Base-by-base conservation (phyloP, 2,888 invertebrate genomes). In the Cephus rjabovi region DNA sequence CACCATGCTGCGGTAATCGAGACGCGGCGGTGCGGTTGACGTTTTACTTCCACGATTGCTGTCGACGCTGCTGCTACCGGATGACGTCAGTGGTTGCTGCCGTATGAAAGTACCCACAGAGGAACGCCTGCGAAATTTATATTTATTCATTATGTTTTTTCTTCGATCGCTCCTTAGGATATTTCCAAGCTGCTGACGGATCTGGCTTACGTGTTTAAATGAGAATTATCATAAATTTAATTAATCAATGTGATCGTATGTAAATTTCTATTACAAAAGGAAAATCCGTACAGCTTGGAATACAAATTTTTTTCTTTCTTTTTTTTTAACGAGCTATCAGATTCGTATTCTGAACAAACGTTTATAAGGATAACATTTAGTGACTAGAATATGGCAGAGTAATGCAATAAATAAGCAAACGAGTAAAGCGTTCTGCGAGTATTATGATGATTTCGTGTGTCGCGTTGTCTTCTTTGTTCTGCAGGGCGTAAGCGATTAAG, bases 1-100 rank as follows among this genome's bases (percentile, higher is more conserved):
- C 81, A 97, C 97, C 97, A 97, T 97, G 90, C 97, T 97, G 89
- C 97, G 95, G 92, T 97, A 97, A 92, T 97, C 97, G 83, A 97
- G 93, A 87, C 96, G 95, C 69, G 97, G 97, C 83, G 94, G 95
- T 80, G 93, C 93, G 69, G 94, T 93, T 79, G 93, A 92, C 78
- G 93, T 90, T 89, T 93, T 93, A 79, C 94, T 93, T 76, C 94
- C 93, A 80, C 93, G 93, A 90, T 94, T 94, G 79, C 92, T 91
- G 88, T 95, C 95, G 81, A 95, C 94, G 82, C 95, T 95, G 88
- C 92, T 92, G 82, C 91, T 92, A 73, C 91, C 91, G 2, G 91
- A 91, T 9, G 91, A 92, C 30, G 90, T 91, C 56, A 91, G 81
- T 11, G 93, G 93, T 83, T 95, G 94, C 87, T 95, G 95, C 78